phyloP scores from a whole-genome alignment of 1,140 invertebrate genomes.

The Dufourea novaeangliae region DNA sequence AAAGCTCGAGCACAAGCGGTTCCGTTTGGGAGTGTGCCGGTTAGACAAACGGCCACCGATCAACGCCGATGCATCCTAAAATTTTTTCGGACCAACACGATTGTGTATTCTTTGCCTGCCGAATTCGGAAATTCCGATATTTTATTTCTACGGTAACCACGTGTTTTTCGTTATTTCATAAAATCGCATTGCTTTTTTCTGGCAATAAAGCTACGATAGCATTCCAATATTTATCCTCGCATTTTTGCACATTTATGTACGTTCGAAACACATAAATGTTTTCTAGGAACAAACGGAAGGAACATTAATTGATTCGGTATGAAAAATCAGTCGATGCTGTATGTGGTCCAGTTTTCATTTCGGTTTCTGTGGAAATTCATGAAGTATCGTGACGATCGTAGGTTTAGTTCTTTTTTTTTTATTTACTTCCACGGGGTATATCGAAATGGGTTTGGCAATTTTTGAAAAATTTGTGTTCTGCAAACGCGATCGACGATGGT shows the following conservation, averaged over 20 bases:
- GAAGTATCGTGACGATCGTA: not conserved
- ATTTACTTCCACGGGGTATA: not conserved
- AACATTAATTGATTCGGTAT: not conserved
- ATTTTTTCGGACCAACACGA: not conserved
- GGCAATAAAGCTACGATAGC: not conserved
- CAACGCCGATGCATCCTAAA: not conserved
- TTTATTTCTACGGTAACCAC: not conserved
- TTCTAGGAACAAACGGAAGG: not conserved
- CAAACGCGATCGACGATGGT: too few species aligned
- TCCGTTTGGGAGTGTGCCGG: constrained; percentile 13
- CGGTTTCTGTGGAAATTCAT: not conserved
- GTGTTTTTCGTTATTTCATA: not conserved
- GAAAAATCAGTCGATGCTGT: not conserved
- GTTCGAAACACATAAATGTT: not conserved
- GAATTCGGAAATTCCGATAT: not conserved
- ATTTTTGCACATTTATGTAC: not conserved
- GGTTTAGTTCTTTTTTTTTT: too few species aligned
- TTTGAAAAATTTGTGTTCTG: not conserved
- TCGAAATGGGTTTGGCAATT: not conserved
- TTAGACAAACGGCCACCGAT: constrained; percentile 32
- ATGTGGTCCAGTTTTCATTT: not conserved
- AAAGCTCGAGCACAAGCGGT: constrained; percentile 35
- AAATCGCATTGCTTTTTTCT: not conserved
- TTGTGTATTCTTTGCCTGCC: not conserved
- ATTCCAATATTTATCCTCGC: not conserved